Evolutionary conservation across 2,888 invertebrate species (phyloP).

Genomic region (Acanthococcus lagerstroemiae): DNA sequence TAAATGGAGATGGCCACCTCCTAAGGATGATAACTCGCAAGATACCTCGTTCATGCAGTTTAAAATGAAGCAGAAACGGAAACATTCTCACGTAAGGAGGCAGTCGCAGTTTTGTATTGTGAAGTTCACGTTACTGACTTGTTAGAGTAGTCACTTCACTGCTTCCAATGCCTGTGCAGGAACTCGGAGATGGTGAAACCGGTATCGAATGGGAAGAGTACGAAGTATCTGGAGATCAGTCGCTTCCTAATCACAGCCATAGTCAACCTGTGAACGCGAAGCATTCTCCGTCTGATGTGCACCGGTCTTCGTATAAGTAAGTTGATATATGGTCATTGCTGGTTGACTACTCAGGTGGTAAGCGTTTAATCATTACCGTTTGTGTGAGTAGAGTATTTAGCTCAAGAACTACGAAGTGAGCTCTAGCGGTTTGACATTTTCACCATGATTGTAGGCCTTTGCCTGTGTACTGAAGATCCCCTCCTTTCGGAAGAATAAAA

Average conservation of each 20-base stretch:
- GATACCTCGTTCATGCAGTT: constrained; percentile 69
- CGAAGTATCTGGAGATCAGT: constrained; percentile 47
- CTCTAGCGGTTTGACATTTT: too few relatives aligned
- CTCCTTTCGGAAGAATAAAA: too few relatives aligned
- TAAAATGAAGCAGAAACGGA: constrained; percentile 71
- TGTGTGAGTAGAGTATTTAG: too few relatives aligned
- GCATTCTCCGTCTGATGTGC: constrained; percentile 28
- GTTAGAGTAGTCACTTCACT: too few relatives aligned
- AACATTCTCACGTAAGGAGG: constrained; percentile 51
- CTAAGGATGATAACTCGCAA: constrained; percentile 55
- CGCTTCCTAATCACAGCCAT: constrained; percentile 15
- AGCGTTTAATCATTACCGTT: neutral
- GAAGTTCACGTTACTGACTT: neutral
- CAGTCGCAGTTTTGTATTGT: neutral
- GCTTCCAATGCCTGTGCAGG: too few relatives aligned
- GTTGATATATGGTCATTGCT: too few relatives aligned
- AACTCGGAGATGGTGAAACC: constrained; percentile 27
- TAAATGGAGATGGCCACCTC: constrained; percentile 93
- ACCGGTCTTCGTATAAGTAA: constrained; percentile 33
- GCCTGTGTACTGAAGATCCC: too few relatives aligned
- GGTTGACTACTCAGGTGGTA: neutral
- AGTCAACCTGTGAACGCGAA: constrained; percentile 9
- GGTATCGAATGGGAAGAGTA: constrained; percentile 78
- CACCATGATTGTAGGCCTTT: too few relatives aligned
- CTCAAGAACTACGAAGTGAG: too few relatives aligned